Evolutionary conservation across 2,113 vertebrate genomes (phyloP).

Genomic region (Eidolon helvum): DNA sequence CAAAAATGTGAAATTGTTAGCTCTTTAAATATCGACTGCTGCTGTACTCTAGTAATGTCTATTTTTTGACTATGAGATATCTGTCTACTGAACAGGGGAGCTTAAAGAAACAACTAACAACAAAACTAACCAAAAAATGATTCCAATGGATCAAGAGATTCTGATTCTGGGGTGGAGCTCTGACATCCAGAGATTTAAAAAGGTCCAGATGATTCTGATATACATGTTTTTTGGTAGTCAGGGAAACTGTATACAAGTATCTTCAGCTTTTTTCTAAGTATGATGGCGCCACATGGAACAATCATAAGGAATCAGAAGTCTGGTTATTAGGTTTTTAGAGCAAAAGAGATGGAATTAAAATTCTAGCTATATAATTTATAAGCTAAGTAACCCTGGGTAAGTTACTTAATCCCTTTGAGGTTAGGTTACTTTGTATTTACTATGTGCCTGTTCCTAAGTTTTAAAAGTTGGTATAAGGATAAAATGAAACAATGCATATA

Average conservation of each 20-base stretch:
- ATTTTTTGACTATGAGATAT: not conserved
- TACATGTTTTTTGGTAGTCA: not conserved
- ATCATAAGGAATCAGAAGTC: not conserved
- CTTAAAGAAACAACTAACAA: not conserved
- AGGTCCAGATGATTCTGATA: not conserved
- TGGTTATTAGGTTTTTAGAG: constrained; percentile 1
- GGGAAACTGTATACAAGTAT: not conserved
- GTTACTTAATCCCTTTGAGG: not conserved
- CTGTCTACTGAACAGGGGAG: not conserved
- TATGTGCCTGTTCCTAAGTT: not conserved
- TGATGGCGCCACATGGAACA: not conserved
- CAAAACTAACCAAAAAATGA: not conserved
- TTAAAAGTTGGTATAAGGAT: not conserved
- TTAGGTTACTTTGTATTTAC: constrained; percentile 9
- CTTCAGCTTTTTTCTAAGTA: not conserved
- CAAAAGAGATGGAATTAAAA: constrained; percentile 26
- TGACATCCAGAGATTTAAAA: not conserved
- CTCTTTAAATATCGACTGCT: not conserved
- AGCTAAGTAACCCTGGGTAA: not conserved
- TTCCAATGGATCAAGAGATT: not conserved
- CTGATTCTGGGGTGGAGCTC: not conserved
- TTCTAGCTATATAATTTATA: not conserved
- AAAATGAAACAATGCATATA: not conserved
- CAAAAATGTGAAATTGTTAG: not conserved
- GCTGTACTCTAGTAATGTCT: not conserved